phyloP scores from a whole-genome alignment of 2,113 vertebrate genomes.

The Phodopus roborovskii region DNA sequence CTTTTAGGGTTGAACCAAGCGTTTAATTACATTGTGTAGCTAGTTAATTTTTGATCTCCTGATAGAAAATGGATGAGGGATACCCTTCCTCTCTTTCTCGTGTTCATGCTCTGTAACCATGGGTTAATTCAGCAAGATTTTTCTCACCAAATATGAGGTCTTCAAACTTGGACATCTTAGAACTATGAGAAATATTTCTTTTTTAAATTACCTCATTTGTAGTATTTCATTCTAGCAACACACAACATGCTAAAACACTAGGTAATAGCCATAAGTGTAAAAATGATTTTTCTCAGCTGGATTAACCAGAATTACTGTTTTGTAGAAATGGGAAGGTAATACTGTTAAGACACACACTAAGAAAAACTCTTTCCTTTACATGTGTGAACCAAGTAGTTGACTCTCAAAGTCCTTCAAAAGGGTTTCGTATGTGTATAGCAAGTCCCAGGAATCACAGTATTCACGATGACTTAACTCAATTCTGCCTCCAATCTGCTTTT shows the following conservation, averaged over 20 bases:
- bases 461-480: background rate
- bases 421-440: background rate
- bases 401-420: background rate
- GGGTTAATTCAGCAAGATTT: background rate
- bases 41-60: background rate
- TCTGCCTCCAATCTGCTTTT: background rate
- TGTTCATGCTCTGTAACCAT: background rate
- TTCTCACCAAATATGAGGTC: accelerated
- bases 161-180: too few relatives aligned
- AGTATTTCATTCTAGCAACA: background rate
- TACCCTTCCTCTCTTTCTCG: background rate
- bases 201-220: background rate
- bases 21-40: accelerated
- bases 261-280: background rate
- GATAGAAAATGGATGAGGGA: background rate
- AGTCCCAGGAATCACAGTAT: background rate
- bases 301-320: background rate
- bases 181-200: background rate
- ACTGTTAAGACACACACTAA: background rate
- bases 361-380: too few relatives aligned
- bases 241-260: background rate
- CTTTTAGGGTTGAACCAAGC: accelerated
- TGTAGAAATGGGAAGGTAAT: background rate
- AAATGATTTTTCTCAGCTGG: background rate
- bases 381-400: background rate